Conservation (phyloP, 2,113 vertebrate genomes). For the Lophotis ruficrista region DNA sequence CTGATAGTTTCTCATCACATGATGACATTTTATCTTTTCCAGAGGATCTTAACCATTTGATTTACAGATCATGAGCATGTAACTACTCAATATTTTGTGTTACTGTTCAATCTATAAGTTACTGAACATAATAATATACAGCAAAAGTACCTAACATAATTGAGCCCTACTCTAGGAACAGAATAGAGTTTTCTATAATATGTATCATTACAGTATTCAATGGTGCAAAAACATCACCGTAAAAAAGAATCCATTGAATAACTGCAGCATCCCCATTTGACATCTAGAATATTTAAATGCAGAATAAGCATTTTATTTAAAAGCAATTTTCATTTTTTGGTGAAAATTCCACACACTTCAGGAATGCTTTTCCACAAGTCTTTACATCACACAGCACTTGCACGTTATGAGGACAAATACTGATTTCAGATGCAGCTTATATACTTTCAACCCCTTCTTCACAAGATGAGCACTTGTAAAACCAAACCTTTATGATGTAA, state of each 20-base stretch:
- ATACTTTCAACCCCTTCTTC: neutral
- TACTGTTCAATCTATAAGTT: neutral
- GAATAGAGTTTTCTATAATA: neutral
- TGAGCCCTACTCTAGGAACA: neutral
- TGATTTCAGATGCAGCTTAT: neutral
- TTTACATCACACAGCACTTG: neutral
- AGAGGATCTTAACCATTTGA: neutral
- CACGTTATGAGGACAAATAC: neutral
- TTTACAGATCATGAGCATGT: neutral
- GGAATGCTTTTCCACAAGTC: neutral
- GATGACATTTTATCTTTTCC: neutral
- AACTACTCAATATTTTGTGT: neutral
- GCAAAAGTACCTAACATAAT: neutral
- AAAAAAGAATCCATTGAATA: neutral
- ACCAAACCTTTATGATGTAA: neutral
- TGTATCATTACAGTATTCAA: neutral
- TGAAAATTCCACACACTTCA: neutral
- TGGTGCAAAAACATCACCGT: neutral
- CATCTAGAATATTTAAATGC: neutral
- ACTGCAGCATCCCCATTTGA: neutral
- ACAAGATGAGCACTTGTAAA: neutral
- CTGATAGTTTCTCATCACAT: neutral
- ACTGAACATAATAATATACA: neutral
- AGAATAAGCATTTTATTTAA: neutral
- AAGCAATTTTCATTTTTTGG: neutral